Conservation (phyloP, 2,888 invertebrate genomes). For the Apotomis capreana region DNA sequence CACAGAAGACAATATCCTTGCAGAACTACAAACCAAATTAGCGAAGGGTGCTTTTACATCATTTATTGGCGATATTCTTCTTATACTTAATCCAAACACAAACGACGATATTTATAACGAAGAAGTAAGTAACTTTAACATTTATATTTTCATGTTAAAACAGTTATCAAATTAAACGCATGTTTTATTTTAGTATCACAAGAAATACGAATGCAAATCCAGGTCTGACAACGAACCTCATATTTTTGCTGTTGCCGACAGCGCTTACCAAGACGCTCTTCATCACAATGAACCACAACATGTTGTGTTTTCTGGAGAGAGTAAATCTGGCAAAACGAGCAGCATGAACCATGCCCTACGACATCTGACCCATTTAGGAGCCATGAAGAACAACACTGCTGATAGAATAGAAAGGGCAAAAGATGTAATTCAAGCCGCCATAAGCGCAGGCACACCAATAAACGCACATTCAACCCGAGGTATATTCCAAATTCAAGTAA, state of each 20-base stretch:
- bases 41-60: constrained; percentile 87
- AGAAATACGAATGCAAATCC: constrained; percentile 91
- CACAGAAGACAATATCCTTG: constrained; percentile 88
- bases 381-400: constrained; percentile 86
- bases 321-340: constrained; percentile 95
- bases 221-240: constrained; percentile 95
- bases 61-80: constrained; percentile 91
- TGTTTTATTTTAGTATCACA: constrained; percentile 85
- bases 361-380: constrained; percentile 92
- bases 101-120: constrained; percentile 88
- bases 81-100: constrained; percentile 91
- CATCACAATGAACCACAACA: constrained; percentile 94
- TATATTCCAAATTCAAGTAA: constrained; percentile 90
- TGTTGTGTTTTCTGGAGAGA: constrained; percentile 94
- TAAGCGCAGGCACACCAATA: constrained; percentile 92
- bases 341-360: constrained; percentile 90
- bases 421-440: constrained; percentile 89
- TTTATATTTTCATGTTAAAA: too few species aligned
- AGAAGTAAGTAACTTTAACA: constrained; percentile 78
- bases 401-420: constrained; percentile 87
- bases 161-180: constrained; percentile 2
- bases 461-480: constrained; percentile 94
- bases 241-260: constrained; percentile 94
- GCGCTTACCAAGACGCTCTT: constrained; percentile 94
- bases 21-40: constrained; percentile 87